Base-by-base conservation (phyloP, 1,140 invertebrate species). In the Drosophila sp. region DNA sequence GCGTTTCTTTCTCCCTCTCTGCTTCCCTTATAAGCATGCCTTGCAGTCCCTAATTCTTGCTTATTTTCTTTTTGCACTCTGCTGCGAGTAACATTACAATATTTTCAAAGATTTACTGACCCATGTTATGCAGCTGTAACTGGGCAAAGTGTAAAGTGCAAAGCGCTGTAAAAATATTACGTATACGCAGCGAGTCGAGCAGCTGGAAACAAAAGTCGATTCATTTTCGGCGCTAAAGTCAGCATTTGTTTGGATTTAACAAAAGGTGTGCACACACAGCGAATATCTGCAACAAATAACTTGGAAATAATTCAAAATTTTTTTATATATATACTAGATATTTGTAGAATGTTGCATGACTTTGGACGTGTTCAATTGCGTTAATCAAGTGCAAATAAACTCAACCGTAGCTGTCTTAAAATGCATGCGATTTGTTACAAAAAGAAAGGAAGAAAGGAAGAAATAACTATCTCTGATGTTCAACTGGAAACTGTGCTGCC, bases 41-140 rank as follows among this genome's bases (percentile, higher is more conserved):
- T 56, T 48, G 9, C 45, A 25, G 3, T 48, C n/a, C 45, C 32
- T 38, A 14, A 5, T n/a, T 7, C 16, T 36, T 53, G 32, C 50
- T 53, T 53, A 34, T 5, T 53, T 53, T 5, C 36, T 53, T 36
- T 53, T 46, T 63, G 61, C 51, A 36, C 70, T 67, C 29, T 57
- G 43, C 40, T 48, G 25, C 46, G 13, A 50, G 72, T 5, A 71
- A 78, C 81, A 86, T 82, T 82, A 89, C 83, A 87, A 87, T 87
- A 87, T 89, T 87, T 82, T 82, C 76, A 78, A 82, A 89, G 82
- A 87, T 87, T 87, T 87, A 87, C 75, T 87, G 82, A 87, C 82
- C 62, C 83, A 89, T 82, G 79, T 56, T 51, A 13, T 29, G 46
- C 41, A 45, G 46, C 46, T 48, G 16, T 67, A 74, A 51, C 59